Evolutionary conservation across 2,113 vertebrate genomes (phyloP), one percentile per base, ranked within the genome.

Genomic region (Salvelinus sp.): DNA sequence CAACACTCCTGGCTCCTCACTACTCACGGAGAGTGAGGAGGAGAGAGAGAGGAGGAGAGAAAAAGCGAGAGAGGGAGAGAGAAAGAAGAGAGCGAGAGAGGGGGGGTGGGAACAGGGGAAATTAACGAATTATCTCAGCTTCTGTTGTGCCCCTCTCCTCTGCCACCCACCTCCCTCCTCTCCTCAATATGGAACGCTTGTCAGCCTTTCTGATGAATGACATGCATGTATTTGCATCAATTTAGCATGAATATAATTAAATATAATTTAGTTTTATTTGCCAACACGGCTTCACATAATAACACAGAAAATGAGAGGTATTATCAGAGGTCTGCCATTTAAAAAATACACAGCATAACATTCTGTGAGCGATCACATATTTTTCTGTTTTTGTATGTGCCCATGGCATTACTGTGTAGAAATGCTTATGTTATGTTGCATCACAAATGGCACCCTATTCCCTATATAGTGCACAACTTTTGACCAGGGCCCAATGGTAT

Each of bases 161-260:
- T 9, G 9, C 38, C 38, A 44, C 91, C 87, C 86, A 91, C 90
- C 94, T 91, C 93, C 94, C 95, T 90, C 92, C 92, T 92, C 92
- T 93, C 91, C 93, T 93, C 95, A 96, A 95, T 96, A 97, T 95
- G 94, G 94, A 94, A 95, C 94, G 95, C 95, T 95, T 98, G 96
- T 97, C 97, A 97, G 95, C 92, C 92, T 94, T 87, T 77, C 90
- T 98, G 96, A 98, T 97, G 95, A 96, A 98, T 97, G 95, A 96
- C 95, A 86, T 94, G 93, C 93, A 94, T 96, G 89, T 90, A 97
- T 99, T 99, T 97, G 96, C 97, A 98, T 98, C 95, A 95, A 95
- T 97, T 98, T 96, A 95, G 93, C 94, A 95, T 93, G 93, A 94
- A 94, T 94, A 93, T 92, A 93, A 94, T 94, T 94, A 93, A 94